Evolutionary conservation across 2,888 invertebrate species (phyloP).

Genomic region (Ochropacha duplaris): DNA sequence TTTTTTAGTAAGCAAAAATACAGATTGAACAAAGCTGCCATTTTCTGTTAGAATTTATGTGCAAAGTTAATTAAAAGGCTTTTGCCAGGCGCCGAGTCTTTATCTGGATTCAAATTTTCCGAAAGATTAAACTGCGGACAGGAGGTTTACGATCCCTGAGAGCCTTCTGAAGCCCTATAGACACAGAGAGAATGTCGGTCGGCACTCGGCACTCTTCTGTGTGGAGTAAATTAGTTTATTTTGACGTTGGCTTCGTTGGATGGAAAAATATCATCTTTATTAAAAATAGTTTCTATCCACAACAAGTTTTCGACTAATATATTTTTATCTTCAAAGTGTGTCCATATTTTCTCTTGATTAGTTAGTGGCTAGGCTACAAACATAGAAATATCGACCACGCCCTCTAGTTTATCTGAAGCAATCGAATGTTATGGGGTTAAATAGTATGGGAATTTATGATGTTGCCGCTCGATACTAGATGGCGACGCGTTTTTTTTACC

Average conservation of each 20-base stretch:
- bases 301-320: too few relatives aligned
- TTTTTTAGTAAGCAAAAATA: not conserved
- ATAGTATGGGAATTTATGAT: conserved; percentile 34
- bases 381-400: conserved; percentile 12
- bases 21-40: conserved; percentile 1
- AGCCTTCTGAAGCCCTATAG: conserved; percentile 47
- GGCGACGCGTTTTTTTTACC: conserved; percentile 23
- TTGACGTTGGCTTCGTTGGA: not conserved
- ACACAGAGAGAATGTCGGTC: conserved; percentile 22
- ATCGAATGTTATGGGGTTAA: conserved; percentile 13
- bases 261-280: too few relatives aligned
- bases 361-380: too few relatives aligned
- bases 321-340: too few relatives aligned
- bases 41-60: conserved; percentile 34
- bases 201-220: conserved; percentile 10
- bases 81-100: conserved; percentile 40
- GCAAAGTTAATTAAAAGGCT: conserved; percentile 49
- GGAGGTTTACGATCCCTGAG: conserved; percentile 56
- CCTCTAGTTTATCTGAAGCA: conserved; percentile 23
- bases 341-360: too few relatives aligned
- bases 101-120: conserved; percentile 59
- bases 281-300: too few relatives aligned
- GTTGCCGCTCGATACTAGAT: conserved; percentile 51
- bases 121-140: conserved; percentile 59
- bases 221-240: conserved; percentile 16